These are phyloP conservation scores for Sebastes kiyomatsui DNA, from an alignment of 2,797 vertebrate species.

Conservation along the genomic window DNA sequence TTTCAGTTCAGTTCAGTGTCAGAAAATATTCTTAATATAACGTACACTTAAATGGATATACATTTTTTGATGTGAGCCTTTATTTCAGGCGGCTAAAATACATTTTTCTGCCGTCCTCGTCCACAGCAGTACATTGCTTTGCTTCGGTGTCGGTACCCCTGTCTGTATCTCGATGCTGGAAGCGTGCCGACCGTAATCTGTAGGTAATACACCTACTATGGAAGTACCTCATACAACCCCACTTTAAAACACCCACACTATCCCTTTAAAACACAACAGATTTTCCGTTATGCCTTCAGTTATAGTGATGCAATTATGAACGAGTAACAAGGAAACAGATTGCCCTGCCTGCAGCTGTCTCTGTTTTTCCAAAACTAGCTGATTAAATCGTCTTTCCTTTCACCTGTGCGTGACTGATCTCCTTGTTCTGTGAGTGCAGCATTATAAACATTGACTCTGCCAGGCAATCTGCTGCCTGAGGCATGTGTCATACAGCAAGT, in stretches of 20 bases:
- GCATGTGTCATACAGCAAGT: background rate
- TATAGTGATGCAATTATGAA: background rate
- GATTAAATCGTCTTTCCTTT: conserved; percentile 17
- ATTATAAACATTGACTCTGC: background rate
- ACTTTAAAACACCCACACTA: too few relatives aligned
- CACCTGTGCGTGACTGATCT: conserved; percentile 6
- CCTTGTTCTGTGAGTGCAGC: background rate
- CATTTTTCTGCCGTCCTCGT: too few relatives aligned
- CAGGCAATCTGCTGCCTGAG: background rate
- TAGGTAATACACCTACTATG: too few relatives aligned
- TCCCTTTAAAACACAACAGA: background rate
- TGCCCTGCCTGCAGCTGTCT: background rate
- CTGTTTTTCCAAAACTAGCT: background rate
- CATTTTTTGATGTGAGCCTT: too few relatives aligned
- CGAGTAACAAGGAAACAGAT: background rate
- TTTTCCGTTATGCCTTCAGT: background rate
- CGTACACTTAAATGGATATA: too few relatives aligned
- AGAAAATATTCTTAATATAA: too few relatives aligned
- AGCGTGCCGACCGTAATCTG: too few relatives aligned
- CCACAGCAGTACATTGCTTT: too few relatives aligned
- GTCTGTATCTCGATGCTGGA: too few relatives aligned
- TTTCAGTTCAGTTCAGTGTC: too few relatives aligned
- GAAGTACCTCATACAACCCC: background rate
- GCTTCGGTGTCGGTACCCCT: too few relatives aligned
- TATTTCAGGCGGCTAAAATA: too few relatives aligned